These are phyloP conservation scores for Drosophila albomicans DNA, from an alignment of 1,140 invertebrate genomes.

Conservation along the genomic window DNA sequence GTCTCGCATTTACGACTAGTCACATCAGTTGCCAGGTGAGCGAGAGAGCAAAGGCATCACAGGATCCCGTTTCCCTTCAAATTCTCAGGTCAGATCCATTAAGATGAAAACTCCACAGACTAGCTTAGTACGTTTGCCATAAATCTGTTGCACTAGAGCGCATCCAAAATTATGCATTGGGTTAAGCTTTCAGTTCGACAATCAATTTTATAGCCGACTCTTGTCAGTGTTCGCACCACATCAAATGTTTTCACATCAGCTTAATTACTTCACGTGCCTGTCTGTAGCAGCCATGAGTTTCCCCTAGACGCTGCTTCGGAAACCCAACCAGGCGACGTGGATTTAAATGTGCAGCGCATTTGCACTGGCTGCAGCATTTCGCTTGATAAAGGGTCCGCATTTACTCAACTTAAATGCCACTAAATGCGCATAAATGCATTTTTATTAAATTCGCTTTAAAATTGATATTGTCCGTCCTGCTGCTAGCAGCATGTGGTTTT, in stretches of 20 bases:
- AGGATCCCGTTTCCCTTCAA: neutral
- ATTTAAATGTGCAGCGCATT: constrained; percentile 25
- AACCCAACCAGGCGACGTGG: constrained; percentile 18
- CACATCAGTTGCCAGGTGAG: constrained; percentile 69
- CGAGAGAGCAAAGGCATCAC: constrained; percentile 9
- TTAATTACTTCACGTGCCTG: constrained; percentile 61
- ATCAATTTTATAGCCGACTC: constrained; percentile 74
- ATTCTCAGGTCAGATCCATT: constrained; percentile 24
- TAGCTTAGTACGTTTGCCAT: constrained; percentile 56
- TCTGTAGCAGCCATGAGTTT: neutral
- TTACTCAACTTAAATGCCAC: constrained; percentile 72
- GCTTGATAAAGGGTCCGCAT: constrained; percentile 28
- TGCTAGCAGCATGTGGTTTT: constrained; percentile 67
- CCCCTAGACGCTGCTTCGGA: neutral
- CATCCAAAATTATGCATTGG: constrained; percentile 24
- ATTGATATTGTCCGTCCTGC: constrained; percentile 66
- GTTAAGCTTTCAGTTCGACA: constrained; percentile 61
- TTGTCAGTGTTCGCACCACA: constrained; percentile 70
- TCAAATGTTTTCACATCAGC: constrained; percentile 74
- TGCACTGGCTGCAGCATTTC: neutral
- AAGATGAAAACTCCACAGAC: neutral
- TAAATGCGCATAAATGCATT: constrained; percentile 70
- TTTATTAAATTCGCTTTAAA: constrained; percentile 80
- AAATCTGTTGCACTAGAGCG: constrained; percentile 67
- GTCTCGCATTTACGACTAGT: constrained; percentile 33